Conservation (phyloP, 2,888 invertebrate genomes). For the Euclidia mi region DNA sequence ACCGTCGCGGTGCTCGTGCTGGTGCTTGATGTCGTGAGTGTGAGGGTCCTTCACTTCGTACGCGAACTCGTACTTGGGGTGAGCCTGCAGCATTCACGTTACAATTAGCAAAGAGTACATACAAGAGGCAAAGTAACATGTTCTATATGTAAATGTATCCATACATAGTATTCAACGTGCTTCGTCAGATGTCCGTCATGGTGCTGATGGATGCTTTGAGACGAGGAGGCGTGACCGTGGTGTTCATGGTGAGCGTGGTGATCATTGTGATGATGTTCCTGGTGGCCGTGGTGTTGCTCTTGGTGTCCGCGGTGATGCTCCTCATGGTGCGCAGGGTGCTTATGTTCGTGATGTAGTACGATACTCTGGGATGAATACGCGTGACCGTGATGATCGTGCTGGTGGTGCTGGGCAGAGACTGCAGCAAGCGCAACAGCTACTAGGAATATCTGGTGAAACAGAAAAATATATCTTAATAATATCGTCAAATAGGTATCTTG, state of each 20-base stretch:
- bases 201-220: conserved; percentile 67
- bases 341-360: conserved; percentile 28
- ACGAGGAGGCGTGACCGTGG: conserved; percentile 60
- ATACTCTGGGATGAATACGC: conserved; percentile 70
- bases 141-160: conserved; percentile 7
- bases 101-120: neutral
- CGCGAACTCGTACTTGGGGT: conserved; percentile 67
- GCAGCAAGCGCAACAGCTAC: neutral
- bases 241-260: conserved; percentile 37
- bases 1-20: conserved; percentile 81
- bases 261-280: conserved; percentile 45
- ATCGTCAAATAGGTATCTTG: too few species aligned
- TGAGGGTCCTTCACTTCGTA: conserved; percentile 82
- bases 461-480: too few species aligned
- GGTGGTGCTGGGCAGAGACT: conserved; percentile 20
- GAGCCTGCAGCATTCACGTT: neutral
- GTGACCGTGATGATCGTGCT: conserved; percentile 56
- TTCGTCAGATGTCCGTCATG: conserved; percentile 55
- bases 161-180: conserved; percentile 59
- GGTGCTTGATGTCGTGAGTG: conserved; percentile 88
- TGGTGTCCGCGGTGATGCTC: conserved; percentile 3
- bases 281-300: conserved; percentile 43
- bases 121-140: neutral
- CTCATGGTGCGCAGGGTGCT: conserved; percentile 16
- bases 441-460: conserved; percentile 8